These are phyloP conservation scores for Sminthopsis crassicaudata DNA, from an alignment of 2,113 vertebrate genomes.

Conservation along the genomic window DNA sequence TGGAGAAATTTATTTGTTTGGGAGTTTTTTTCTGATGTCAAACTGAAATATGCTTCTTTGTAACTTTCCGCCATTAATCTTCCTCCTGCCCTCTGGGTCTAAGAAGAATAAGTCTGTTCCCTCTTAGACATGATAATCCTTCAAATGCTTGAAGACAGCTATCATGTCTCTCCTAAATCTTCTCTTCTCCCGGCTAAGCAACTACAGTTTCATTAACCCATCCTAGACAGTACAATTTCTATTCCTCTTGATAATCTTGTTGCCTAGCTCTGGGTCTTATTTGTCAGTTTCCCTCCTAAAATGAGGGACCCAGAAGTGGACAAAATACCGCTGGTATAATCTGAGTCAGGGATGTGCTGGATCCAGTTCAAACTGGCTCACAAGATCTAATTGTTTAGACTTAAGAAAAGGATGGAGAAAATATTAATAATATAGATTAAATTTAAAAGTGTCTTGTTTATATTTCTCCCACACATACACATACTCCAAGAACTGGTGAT, in stretches of 20 bases:
- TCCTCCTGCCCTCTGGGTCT: neutral
- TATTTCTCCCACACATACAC: neutral
- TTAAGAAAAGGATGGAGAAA: neutral
- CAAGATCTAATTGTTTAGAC: neutral
- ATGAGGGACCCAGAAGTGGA: neutral
- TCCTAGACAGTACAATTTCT: neutral
- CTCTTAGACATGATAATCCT: conserved; percentile 2
- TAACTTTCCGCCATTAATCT: neutral
- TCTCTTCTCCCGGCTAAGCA: neutral
- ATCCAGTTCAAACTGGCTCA: neutral
- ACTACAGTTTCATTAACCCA: neutral
- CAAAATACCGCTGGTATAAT: neutral
- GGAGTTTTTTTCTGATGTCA: neutral
- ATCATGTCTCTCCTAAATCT: neutral
- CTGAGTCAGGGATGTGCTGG: neutral
- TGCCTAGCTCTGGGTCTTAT: neutral
- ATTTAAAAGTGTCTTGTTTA: neutral
- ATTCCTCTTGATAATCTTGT: neutral
- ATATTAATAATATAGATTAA: neutral
- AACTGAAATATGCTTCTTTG: conserved; percentile 3
- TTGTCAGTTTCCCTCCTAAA: neutral
- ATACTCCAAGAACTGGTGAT: neutral
- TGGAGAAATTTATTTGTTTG: neutral
- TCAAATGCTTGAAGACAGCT: conserved; percentile 2
- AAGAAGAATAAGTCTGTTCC: neutral